Evolutionary conservation across 1,140 invertebrate genomes (phyloP).

Genomic region (Drosophila miranda): DNA sequence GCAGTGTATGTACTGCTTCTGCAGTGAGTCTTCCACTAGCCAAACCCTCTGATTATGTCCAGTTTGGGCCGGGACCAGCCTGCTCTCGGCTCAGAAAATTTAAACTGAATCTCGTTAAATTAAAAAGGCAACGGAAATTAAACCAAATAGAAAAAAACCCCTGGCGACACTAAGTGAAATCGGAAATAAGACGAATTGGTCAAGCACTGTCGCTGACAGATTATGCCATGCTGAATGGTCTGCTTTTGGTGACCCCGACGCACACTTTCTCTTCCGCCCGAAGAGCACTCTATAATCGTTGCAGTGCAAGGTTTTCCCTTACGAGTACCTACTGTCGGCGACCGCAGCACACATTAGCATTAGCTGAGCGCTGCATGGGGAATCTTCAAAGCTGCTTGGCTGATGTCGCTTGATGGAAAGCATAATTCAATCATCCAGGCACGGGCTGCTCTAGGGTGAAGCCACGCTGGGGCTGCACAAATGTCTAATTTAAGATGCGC

Average conservation of each 20-base stretch:
- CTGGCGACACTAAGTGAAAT: constrained; percentile 33
- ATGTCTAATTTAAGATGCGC: no score
- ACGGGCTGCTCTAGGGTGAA: not conserved
- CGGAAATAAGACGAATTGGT: constrained; percentile 53
- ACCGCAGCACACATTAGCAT: no score
- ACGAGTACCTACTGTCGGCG: no score
- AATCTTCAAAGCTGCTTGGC: constrained; percentile 24
- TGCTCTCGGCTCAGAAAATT: constrained; percentile 44
- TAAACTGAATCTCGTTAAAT: constrained; percentile 56
- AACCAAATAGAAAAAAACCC: constrained; percentile 24
- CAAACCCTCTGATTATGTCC: constrained; percentile 43
- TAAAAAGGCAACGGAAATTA: constrained; percentile 68
- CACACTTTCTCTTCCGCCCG: no score
- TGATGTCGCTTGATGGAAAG: constrained; percentile 29
- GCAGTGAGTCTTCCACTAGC: not conserved
- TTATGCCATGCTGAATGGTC: no score
- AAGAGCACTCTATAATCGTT: no score
- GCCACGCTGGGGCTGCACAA: no score
- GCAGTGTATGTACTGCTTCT: constrained; percentile 4
- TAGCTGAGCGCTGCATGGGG: constrained; percentile 7
- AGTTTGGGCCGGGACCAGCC: no score
- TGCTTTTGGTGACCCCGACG: no score
- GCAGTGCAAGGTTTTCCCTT: no score
- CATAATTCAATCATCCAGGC: constrained; percentile 32
- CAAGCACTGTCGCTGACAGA: no score